Base-by-base conservation (phyloP, 1,140 invertebrate genomes). In the Drosophila novamexicana region DNA sequence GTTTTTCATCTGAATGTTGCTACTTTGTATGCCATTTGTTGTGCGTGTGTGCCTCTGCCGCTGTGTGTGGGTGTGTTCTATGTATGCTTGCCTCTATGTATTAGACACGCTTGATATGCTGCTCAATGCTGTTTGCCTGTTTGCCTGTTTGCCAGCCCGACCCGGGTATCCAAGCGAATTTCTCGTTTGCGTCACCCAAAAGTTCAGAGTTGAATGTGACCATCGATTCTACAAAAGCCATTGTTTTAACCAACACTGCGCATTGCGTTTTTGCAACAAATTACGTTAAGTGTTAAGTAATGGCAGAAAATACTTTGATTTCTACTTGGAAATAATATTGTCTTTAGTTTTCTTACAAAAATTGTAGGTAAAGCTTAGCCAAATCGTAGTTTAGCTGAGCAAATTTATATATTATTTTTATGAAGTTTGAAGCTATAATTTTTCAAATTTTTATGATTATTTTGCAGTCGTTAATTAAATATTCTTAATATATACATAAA, bases 121-220 rank as follows among this genome's bases (percentile, higher is more conserved):
- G 63, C 81, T 76, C 49, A 61, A 64, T 75, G 42, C 53, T 49
- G 42, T 65, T 44, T 52, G 63, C 42, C 22, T 49, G 42, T 65
- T 44, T 52, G 63, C 42, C 22, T 56, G 44, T 32, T 52, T 36
- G 50, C 42, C 14, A 16, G 39, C 22, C 40, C 10, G 2, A n/a
- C 32, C 0, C 22, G 45, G 9, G 34, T 8, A 34, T 68, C 47
- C 54, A 49, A 65, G 42, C 22, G 47, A 54, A 59, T 75, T 78
- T 78, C 53, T 69, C 29, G 67, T 71, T 77, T 49, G 52, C 82
- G 75, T 84, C 66, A 82, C 83, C 76, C 61, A 71, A 86, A 88
- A 86, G 83, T 88, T 85, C 83, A 85, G 64, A 81, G 82, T 73
- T 85, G 78, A 85, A 85, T 76, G 77, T 42, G 85, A 64, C 78